phyloP scores from a whole-genome alignment of 2,797 vertebrate genomes.

The Sitta carolinensis region DNA sequence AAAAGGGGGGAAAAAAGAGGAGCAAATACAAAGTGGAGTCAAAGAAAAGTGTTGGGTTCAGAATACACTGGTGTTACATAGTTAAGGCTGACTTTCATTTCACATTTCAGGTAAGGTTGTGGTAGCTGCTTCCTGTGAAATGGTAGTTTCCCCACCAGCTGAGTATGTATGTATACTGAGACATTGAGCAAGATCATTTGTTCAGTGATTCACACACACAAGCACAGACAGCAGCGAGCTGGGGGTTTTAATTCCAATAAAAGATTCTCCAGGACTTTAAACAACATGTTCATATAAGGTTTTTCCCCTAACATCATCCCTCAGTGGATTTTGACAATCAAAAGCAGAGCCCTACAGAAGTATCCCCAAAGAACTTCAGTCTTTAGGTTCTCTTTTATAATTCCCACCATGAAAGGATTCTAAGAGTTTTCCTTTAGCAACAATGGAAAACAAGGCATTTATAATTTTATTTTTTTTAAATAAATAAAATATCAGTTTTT shows the following conservation, averaged over 20 bases:
- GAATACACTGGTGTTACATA: neutral
- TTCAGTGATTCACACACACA: neutral
- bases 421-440: neutral
- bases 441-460: neutral
- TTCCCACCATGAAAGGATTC: neutral
- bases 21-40: neutral
- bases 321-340: neutral
- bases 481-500: neutral
- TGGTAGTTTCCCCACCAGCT: neutral
- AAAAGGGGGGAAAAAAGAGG: neutral
- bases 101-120: neutral
- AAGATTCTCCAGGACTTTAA: neutral
- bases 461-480: neutral
- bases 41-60: neutral
- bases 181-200: neutral
- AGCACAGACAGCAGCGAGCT: neutral
- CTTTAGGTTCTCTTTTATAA: neutral
- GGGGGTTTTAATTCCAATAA: neutral
- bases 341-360: neutral
- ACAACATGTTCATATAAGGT: neutral
- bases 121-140: neutral
- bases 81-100: neutral
- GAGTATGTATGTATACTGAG: neutral
- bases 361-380: neutral
- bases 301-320: neutral